A percentile compares a stretch with the other conserved stretches of the same genome.
These are phyloP conservation scores for Sphaeramia orbicularis DNA, from an alignment of 2,797 vertebrate species.

Conservation along the genomic window DNA sequence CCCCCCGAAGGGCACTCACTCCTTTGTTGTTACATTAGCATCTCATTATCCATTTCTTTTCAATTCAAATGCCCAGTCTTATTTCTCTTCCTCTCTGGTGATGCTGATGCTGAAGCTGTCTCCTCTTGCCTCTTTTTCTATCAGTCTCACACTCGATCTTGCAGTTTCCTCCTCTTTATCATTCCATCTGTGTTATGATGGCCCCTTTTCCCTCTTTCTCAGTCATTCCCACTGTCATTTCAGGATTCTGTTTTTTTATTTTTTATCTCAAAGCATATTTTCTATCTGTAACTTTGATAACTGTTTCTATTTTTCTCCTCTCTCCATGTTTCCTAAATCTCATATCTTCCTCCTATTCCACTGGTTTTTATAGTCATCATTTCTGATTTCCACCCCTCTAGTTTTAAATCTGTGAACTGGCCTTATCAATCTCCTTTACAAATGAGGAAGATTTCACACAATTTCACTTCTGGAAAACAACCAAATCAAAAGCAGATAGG, in stretches of 20 bases:
- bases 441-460: constrained; percentile 23
- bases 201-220: constrained; percentile 17
- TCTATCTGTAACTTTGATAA: constrained; percentile 30
- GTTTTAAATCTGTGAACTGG: constrained; percentile 30
- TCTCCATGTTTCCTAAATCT: constrained; percentile 29
- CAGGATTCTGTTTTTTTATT: background rate
- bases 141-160: constrained; percentile 20
- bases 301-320: constrained; percentile 19
- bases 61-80: constrained; percentile 49
- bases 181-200: constrained; percentile 16
- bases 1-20: constrained; percentile 66
- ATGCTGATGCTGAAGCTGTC: constrained; percentile 31
- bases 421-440: constrained; percentile 28
- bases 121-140: constrained; percentile 17
- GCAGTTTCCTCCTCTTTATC: constrained; percentile 27
- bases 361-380: constrained; percentile 4
- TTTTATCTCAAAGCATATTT: constrained; percentile 31
- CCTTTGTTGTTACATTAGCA: constrained; percentile 81
- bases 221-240: constrained; percentile 27
- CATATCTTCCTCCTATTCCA: constrained; percentile 2
- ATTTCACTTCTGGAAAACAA: constrained; percentile 39
- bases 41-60: constrained; percentile 77
- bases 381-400: constrained; percentile 1
- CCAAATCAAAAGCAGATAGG: constrained; percentile 31
- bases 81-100: constrained; percentile 44